Base-by-base conservation (phyloP, 1,140 invertebrate genomes). In the Aphis craccivora region DNA sequence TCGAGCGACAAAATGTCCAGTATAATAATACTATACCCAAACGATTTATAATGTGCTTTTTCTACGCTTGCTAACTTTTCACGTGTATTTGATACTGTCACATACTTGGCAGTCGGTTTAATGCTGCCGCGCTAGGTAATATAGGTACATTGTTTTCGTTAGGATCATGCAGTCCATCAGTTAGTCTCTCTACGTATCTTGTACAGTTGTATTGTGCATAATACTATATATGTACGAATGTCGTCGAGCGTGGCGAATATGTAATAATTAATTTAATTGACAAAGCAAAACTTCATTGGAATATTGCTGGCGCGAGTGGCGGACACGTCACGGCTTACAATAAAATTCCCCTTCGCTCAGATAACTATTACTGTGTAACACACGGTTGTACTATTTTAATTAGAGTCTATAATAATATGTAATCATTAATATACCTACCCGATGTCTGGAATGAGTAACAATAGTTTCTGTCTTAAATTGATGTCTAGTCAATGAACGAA, bases 241-340 rank as follows among this genome's bases (percentile, higher is more conserved):
- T 7, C 6, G 14, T 88, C 11, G 86, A 88, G 43, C 45, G 86
- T 88, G 25, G 43, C 87, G 30, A 89, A 89, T 89, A 53, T 45
- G 35, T 18, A 40, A 45, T 48, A 88, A 88, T 89, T 90, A 90
- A 55, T 90, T 51, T n/a, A 90, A 90, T 90, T 25, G 88, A 53
- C 88, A 53, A 45, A 14, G 40, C 84, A 45, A 86, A 86, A 43
- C 37, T 43, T 86, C 25, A 25, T 25, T 40, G 37, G 25, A 86
- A 3, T 40, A 3, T 40, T 43, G 60, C 30, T 18, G 60, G 60
- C 14, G 30, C 30, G 20, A 83, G 20, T 20, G 76, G 8, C 7
- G 35, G 76, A 83, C 35, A 76, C 30, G 60, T 76, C 60, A 76
- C 60, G 30, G 14, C 60, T 76, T n/a, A n/a, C 60, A 76, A 76